Evolutionary conservation across 2,797 vertebrate species (phyloP), one percentile per base, ranked within the genome.

Genomic region (Squalus acanthias): DNA sequence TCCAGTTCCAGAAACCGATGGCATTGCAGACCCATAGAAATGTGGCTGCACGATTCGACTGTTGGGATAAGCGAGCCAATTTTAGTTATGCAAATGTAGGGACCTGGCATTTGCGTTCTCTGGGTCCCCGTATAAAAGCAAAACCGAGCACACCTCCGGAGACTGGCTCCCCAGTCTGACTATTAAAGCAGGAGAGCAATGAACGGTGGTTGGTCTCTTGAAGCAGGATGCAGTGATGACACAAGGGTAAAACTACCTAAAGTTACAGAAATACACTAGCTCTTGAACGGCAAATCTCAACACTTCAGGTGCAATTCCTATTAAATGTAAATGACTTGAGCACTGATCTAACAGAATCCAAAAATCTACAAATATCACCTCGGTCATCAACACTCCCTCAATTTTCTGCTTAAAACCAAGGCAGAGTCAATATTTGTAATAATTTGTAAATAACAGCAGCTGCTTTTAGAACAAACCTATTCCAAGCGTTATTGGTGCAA

Each of bases 61-160:
- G 20, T 85, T 85, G 82, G 65, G 65, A 93, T 69, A 46, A 85
- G 91, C 22, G 24, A 26, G 91, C 22, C 91, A 93, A 93, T 93
- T 93, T 93, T 67, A 91, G 13, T 91, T 91, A 63, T n/a, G 88
- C 88, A 91, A 22, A 93, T 93, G 17, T n/a, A 46, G 65, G 20
- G 91, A 93, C 22, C 91, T 13, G n/a, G n/a, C 65, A 93, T 67
- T 93, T 93, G n/a, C 65, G 3, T 69, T 93, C 91, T 67, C 4
- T 46, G 7, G 63, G 6, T 20, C 9, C 2, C 15, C 22, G 9
- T 67, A 33, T 39, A 93, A 93, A 93, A 93, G 65, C 91, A 69
- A 91, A 65, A 26, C 57, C 88, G 24, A 63, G 10, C n/a, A 57
- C 53, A 29, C 17, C 3, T 46, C 0, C 65, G n/a, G n/a, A 93